Conservation (phyloP, 2,888 invertebrate species). For the Tiphia femorata region DNA sequence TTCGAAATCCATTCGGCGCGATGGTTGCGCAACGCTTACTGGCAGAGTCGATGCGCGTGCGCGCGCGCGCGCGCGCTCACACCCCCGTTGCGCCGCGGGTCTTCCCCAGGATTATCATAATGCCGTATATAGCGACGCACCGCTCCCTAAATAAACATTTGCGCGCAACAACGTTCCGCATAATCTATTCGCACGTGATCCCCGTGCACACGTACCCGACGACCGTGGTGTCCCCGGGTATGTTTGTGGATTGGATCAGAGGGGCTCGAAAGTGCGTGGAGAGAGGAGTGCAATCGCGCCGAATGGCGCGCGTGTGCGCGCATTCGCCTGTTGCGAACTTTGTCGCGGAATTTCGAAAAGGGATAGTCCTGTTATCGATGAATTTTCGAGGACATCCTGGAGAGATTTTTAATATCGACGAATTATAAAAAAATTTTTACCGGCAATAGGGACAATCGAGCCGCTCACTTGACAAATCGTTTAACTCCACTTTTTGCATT, state of each 20-base stretch:
- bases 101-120: conserved; percentile 40
- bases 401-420: too few relatives aligned
- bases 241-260: conserved; percentile 44
- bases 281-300: conserved; percentile 16
- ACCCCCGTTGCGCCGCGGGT: not conserved
- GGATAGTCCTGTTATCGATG: too few relatives aligned
- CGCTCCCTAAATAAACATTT: conserved; percentile 41
- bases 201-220: conserved; percentile 18
- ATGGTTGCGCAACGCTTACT: too few relatives aligned
- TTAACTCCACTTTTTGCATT: too few relatives aligned
- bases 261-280: conserved; percentile 27
- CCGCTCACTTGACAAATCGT: too few relatives aligned
- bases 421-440: too few relatives aligned
- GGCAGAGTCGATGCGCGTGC: not conserved
- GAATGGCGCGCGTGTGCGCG: conserved; percentile 25
- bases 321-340: too few relatives aligned
- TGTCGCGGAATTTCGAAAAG: too few relatives aligned
- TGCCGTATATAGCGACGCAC: conserved; percentile 31
- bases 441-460: too few relatives aligned
- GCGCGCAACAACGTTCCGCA: conserved; percentile 30
- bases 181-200: conserved; percentile 43
- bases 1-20: too few relatives aligned
- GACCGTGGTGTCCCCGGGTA: conserved; percentile 11
- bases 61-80: not conserved
- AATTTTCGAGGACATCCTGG: too few relatives aligned